Evolutionary conservation across 2,888 invertebrate genomes (phyloP).

Genomic region (Platerodrilus igneus): DNA sequence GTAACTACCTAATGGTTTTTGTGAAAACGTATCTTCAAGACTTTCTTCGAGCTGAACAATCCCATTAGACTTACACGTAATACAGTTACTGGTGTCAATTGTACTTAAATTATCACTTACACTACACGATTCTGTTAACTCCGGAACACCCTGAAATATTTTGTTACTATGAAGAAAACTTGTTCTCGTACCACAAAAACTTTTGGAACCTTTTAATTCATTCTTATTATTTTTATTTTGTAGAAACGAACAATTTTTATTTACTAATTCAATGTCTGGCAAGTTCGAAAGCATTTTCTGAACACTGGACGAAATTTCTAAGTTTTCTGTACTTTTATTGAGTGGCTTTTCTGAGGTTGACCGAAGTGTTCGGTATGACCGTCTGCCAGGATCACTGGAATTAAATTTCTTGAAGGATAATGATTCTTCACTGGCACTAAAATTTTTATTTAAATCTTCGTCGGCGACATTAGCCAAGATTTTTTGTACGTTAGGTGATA

Average conservation of each 20-base stretch:
- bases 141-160: not conserved
- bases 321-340: conserved; percentile 39
- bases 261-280: conserved; percentile 45
- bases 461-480: conserved; percentile 56
- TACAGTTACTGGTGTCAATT: conserved; percentile 25
- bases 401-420: conserved; percentile 12
- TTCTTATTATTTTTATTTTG: conserved; percentile 18
- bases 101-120: conserved; percentile 22
- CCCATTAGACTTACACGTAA: too few species aligned
- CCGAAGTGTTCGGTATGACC: conserved; percentile 27
- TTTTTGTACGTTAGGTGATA: conserved; percentile 59
- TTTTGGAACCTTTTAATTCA: conserved; percentile 41
- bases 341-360: conserved; percentile 28
- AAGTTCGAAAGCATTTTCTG: conserved; percentile 55
- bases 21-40: conserved; percentile 11
- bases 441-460: conserved; percentile 40
- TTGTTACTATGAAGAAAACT: conserved; percentile 8
- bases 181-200: conserved; percentile 26
- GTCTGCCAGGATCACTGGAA: conserved; percentile 11
- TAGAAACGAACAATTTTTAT: conserved; percentile 6
- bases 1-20: conserved; percentile 44
- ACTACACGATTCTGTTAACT: conserved; percentile 12
- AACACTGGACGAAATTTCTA: conserved; percentile 51
- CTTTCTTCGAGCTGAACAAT: too few species aligned
- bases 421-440: conserved; percentile 32